A percentile compares a stretch with the other conserved stretches of the same genome.
phyloP scores from a whole-genome alignment of 2,888 invertebrate species.

The Neuroscelio doddi region DNA sequence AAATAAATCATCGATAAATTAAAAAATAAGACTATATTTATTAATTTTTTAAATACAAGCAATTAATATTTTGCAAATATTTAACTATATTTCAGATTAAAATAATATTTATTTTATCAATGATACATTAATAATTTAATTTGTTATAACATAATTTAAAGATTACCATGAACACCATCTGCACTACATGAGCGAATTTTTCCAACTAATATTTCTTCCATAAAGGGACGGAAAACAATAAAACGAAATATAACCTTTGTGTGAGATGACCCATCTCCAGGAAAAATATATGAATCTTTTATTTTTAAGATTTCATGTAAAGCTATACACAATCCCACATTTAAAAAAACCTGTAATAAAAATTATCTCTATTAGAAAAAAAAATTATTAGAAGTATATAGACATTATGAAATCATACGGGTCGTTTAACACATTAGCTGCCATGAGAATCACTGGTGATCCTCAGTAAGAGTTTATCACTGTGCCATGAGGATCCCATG shows the following conservation, averaged over 20 bases:
- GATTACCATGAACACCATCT: constrained; percentile 90
- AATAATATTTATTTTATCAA: too few relatives aligned
- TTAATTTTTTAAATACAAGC: too few relatives aligned
- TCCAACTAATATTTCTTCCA: constrained; percentile 95
- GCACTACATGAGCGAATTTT: constrained; percentile 93
- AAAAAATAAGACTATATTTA: too few relatives aligned
- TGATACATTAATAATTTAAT: too few relatives aligned
- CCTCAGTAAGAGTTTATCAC: too few relatives aligned
- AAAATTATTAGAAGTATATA: constrained; percentile 4
- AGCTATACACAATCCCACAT: constrained; percentile 96
- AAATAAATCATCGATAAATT: too few relatives aligned
- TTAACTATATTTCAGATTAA: too few relatives aligned
- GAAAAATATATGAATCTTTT: constrained; percentile 93
- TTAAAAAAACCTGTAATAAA: constrained; percentile 85
- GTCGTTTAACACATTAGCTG: too few relatives aligned
- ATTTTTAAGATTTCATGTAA: constrained; percentile 91
- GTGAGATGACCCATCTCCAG: constrained; percentile 96
- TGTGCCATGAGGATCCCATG: too few relatives aligned
- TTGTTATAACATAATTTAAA: neutral
- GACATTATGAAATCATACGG: too few relatives aligned
- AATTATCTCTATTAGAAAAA: neutral
- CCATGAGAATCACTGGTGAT: too few relatives aligned
- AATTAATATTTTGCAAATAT: too few relatives aligned
- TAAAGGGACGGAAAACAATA: constrained; percentile 94
- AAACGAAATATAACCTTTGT: constrained; percentile 94